phyloP scores from a whole-genome alignment of 2,888 invertebrate genomes.

The Lycaena phlaeas region DNA sequence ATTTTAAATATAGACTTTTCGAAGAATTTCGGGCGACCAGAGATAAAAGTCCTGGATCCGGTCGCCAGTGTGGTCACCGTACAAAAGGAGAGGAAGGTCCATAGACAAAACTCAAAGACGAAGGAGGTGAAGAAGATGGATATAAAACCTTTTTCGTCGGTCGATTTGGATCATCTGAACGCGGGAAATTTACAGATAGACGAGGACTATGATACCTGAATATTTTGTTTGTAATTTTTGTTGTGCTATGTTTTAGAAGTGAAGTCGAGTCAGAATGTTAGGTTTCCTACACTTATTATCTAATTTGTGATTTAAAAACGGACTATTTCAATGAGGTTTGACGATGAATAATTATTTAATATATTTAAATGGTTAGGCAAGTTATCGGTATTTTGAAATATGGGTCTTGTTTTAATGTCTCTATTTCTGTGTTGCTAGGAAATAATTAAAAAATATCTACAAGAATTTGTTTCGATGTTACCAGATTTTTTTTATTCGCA shows the following conservation, averaged over 20 bases:
- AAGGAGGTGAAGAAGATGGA: conserved; percentile 38
- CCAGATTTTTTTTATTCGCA: too few relatives aligned
- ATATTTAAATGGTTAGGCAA: too few relatives aligned
- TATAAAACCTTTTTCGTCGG: conserved; percentile 28
- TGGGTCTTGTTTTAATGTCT: too few relatives aligned
- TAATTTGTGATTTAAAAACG: conserved; percentile 5
- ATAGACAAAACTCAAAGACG: conserved; percentile 44
- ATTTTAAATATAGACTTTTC: conserved; percentile 60
- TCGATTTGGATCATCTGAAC: conserved; percentile 50
- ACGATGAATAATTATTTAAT: too few relatives aligned
- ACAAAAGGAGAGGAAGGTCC: conserved; percentile 29
- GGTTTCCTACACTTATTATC: conserved; percentile 6
- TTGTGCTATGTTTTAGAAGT: conserved; percentile 27
- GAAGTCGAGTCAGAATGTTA: conserved; percentile 13
- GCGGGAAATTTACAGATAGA: conserved; percentile 61
- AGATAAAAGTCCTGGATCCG: conserved; percentile 53
- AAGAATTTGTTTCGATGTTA: too few relatives aligned
- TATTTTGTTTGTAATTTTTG: conserved; percentile 30
- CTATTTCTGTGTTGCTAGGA: too few relatives aligned
- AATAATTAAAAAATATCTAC: too few relatives aligned
- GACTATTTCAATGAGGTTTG: background rate
- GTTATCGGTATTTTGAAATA: too few relatives aligned
- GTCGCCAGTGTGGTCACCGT: conserved; percentile 32
- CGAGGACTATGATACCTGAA: conserved; percentile 71
- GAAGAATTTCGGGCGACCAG: conserved; percentile 47